Conservation (phyloP, 2,797 vertebrate genomes). For the Carapus acus region DNA sequence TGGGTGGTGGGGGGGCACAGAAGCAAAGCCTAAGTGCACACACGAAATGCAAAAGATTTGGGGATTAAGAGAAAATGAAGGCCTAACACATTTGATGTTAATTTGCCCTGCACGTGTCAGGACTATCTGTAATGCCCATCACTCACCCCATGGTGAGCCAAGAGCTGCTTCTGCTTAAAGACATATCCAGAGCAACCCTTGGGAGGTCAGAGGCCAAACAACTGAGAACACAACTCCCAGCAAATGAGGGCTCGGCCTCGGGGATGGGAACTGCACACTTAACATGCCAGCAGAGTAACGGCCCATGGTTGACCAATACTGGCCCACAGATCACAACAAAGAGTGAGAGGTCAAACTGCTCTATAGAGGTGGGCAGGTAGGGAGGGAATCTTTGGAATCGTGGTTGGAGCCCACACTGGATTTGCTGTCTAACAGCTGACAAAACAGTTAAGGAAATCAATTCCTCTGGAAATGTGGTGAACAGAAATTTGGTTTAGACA, state of each 20-base stretch:
- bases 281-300: constrained; percentile 60
- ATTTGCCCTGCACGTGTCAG: neutral
- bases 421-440: constrained; percentile 45
- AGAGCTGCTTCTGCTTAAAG: constrained; percentile 7
- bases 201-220: constrained; percentile 57
- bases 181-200: constrained; percentile 18
- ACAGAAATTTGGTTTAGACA: constrained; percentile 5
- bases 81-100: too few species aligned
- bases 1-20: too few species aligned
- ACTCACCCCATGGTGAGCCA: constrained; percentile 32
- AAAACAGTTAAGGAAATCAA: constrained; percentile 38
- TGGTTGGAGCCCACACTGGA: constrained; percentile 10
- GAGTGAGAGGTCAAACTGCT: constrained; percentile 60
- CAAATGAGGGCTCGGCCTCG: constrained; percentile 50
- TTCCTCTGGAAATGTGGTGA: constrained; percentile 14
- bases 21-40: too few species aligned
- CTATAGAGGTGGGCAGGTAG: constrained; percentile 48
- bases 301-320: constrained; percentile 55
- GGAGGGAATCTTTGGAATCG: constrained; percentile 39
- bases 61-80: too few species aligned
- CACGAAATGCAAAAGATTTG: too few species aligned
- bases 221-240: constrained; percentile 58
- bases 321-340: constrained; percentile 55
- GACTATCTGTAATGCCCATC: constrained; percentile 36
- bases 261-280: constrained; percentile 62